Conservation (phyloP, 2,797 vertebrate species). For the Scomberomorus guttatus region DNA sequence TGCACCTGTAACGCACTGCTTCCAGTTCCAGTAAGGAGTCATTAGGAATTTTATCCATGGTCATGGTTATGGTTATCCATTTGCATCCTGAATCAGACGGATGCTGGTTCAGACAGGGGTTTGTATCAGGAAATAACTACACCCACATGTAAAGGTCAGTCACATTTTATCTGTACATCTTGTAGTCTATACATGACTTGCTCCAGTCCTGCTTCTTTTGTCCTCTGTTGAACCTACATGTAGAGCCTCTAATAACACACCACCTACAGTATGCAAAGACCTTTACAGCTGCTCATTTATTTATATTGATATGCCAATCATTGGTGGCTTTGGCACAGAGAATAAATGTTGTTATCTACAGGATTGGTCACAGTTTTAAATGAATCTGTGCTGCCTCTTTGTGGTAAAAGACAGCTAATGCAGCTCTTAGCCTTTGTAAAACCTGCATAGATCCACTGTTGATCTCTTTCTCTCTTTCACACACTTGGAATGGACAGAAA, state of each 20-base stretch:
- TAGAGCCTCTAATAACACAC: neutral
- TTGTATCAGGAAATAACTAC: too few relatives aligned
- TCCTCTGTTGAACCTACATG: neutral
- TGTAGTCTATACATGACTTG: neutral
- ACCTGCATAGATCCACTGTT: too few relatives aligned
- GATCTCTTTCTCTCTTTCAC: neutral
- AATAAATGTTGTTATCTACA: neutral
- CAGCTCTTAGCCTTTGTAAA: neutral
- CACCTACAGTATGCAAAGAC: neutral
- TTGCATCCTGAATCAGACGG: too few relatives aligned
- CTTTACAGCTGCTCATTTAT: neutral
- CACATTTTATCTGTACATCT: neutral
- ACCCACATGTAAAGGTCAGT: too few relatives aligned
- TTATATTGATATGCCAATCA: neutral
- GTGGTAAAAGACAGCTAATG: slow-evolving; percentile 43
- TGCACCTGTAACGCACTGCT: too few relatives aligned
- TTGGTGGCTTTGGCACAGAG: neutral
- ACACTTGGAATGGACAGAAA: slow-evolving; percentile 1
- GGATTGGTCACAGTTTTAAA: neutral
- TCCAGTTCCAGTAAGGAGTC: too few relatives aligned
- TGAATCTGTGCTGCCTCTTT: slow-evolving; percentile 47
- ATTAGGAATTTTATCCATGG: too few relatives aligned
- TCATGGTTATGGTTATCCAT: too few relatives aligned
- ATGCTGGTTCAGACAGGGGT: too few relatives aligned
- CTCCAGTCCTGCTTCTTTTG: neutral